These are phyloP conservation scores for Neocloeon triangulifer DNA, from an alignment of 1,140 invertebrate species.

Conservation along the genomic window DNA sequence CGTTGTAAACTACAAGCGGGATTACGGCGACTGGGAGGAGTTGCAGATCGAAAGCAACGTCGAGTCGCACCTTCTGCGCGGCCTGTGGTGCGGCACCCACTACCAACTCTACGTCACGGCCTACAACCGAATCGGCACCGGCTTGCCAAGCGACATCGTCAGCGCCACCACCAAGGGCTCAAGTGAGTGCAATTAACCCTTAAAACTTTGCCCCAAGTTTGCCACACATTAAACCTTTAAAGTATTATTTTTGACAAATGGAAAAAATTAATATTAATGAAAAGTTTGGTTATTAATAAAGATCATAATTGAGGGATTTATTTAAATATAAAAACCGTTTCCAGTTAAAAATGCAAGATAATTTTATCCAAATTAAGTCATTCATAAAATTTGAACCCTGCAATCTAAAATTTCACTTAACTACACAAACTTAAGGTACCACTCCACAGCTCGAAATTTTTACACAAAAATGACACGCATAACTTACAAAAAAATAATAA, in stretches of 20 bases:
- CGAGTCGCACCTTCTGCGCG: conserved; percentile 48
- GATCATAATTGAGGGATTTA: no score
- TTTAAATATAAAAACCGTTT: no score
- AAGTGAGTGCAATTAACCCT: conserved; percentile 17
- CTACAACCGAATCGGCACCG: conserved; percentile 70
- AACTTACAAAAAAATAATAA: no score
- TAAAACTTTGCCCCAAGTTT: neutral
- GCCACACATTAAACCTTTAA: neutral
- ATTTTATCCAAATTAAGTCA: no score
- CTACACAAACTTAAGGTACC: no score
- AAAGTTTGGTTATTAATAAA: no score
- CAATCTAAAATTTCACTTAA: no score
- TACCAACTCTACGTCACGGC: conserved; percentile 76
- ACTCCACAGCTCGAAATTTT: no score
- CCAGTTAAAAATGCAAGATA: no score
- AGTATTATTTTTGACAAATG: neutral
- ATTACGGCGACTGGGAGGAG: conserved; percentile 73
- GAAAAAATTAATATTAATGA: no score
- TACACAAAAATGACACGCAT: no score
- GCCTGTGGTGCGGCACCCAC: conserved; percentile 66
- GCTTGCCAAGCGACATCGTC: conserved; percentile 64
- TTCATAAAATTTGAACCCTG: no score
- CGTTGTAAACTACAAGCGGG: conserved; percentile 69
- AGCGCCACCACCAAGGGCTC: conserved; percentile 64
- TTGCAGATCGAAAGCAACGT: conserved; percentile 54